These are phyloP conservation scores for Phengaris alcon DNA, from an alignment of 2,888 invertebrate species.

Conservation along the genomic window DNA sequence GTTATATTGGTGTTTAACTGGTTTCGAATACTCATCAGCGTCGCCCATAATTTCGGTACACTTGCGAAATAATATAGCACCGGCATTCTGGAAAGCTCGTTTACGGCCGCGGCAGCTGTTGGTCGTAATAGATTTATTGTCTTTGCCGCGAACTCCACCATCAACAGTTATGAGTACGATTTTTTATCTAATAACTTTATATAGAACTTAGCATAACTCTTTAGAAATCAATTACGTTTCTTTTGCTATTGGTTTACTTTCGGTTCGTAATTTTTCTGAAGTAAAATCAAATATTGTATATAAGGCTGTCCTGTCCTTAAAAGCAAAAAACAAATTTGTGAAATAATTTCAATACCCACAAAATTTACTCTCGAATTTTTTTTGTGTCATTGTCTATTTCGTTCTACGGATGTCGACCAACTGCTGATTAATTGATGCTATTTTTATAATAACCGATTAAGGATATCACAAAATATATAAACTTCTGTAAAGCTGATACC, in stretches of 20 bases:
- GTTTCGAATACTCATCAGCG: conserved; percentile 47
- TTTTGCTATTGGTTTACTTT: not conserved
- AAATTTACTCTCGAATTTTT: not conserved
- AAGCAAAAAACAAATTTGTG: not conserved
- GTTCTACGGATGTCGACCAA: not conserved
- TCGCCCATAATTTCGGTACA: conserved; percentile 56
- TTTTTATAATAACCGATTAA: conserved; percentile 1
- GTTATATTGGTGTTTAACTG: conserved; percentile 34
- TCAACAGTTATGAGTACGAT: conserved; percentile 29
- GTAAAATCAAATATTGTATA: not conserved
- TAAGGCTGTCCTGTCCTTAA: not conserved
- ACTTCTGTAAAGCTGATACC: conserved; percentile 16
- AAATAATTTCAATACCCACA: not conserved
- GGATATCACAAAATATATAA: not conserved
- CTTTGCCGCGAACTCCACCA: conserved; percentile 38
- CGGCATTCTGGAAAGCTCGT: conserved; percentile 63
- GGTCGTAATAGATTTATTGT: conserved; percentile 50
- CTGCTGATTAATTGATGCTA: not conserved
- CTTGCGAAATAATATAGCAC: conserved; percentile 66
- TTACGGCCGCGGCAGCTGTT: conserved; percentile 57
- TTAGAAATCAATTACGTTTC: not conserved
- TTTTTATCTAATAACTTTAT: conserved; percentile 26
- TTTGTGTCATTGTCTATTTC: not conserved
- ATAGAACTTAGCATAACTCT: conserved; percentile 20
- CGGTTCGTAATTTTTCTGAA: not conserved